These are phyloP conservation scores for Diorhabda carinulata DNA, from an alignment of 1,140 invertebrate species.

Conservation along the genomic window DNA sequence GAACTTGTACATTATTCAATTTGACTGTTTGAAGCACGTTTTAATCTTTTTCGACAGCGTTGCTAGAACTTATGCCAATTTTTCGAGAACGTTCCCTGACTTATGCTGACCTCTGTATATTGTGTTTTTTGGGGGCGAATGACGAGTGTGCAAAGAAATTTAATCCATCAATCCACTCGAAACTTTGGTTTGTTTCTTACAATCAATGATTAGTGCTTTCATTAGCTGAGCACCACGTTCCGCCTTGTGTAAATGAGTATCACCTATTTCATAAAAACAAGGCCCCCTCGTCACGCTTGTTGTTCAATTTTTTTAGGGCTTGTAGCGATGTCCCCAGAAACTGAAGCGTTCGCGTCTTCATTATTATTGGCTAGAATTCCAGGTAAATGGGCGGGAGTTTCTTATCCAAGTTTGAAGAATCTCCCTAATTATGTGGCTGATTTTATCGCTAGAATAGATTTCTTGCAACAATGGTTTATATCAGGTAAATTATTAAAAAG, in stretches of 20 bases:
- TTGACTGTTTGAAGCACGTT: too few relatives aligned
- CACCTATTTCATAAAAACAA: too few relatives aligned
- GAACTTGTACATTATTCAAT: too few relatives aligned
- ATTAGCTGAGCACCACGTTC: too few relatives aligned
- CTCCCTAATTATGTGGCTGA: constrained; percentile 81
- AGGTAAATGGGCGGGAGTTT: constrained; percentile 70
- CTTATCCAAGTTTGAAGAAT: constrained; percentile 89
- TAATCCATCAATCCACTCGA: too few relatives aligned
- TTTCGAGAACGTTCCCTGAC: not conserved
- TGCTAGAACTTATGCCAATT: not conserved
- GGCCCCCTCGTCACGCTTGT: not conserved
- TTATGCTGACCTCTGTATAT: too few relatives aligned
- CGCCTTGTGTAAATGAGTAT: too few relatives aligned
- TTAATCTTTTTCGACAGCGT: too few relatives aligned
- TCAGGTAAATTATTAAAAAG: constrained; percentile 52
- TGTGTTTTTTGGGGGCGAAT: too few relatives aligned
- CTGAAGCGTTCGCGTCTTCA: constrained; percentile 67
- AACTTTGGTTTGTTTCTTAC: too few relatives aligned
- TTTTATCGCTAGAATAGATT: constrained; percentile 74
- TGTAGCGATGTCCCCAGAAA: constrained; percentile 78
- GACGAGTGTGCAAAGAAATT: too few relatives aligned
- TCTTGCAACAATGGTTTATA: constrained; percentile 71
- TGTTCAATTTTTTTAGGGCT: constrained; percentile 43
- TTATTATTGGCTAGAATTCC: constrained; percentile 76
- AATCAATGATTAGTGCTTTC: too few relatives aligned